phyloP scores from a whole-genome alignment of 2,797 vertebrate genomes.

The Orientallactaga sibirica region DNA sequence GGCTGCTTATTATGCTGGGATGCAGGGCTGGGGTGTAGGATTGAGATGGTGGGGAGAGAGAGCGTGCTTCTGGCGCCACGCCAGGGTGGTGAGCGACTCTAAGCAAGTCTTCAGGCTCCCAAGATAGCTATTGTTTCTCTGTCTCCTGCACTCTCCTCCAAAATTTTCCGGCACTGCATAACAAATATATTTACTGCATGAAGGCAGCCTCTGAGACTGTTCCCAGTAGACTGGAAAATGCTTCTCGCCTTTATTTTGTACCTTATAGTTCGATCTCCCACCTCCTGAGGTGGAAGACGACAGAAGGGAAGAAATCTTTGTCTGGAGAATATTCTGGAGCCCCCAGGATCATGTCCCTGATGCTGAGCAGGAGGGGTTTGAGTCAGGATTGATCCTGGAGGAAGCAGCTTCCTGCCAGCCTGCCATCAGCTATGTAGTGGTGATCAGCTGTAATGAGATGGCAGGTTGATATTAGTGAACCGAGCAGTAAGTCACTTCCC shows the following conservation, averaged over 20 bases:
- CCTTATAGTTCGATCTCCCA: not conserved
- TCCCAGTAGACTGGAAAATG: slow-evolving; percentile 72
- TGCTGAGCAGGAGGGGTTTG: slow-evolving; percentile 73
- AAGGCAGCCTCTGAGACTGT: slow-evolving; percentile 53
- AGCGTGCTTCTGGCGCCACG: slow-evolving; percentile 46
- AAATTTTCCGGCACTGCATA: slow-evolving; percentile 60
- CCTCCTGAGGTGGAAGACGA: not conserved
- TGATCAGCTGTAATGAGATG: slow-evolving; percentile 86
- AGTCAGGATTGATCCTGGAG: slow-evolving; percentile 78
- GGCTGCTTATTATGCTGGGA: slow-evolving; percentile 83
- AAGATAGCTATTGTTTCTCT: slow-evolving; percentile 74
- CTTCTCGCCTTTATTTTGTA: slow-evolving; percentile 53
- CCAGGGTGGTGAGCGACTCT: slow-evolving; percentile 50
- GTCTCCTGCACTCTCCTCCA: slow-evolving; percentile 60
- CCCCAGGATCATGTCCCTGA: slow-evolving; percentile 76
- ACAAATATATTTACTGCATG: slow-evolving; percentile 55
- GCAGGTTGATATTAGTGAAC: slow-evolving; percentile 81
- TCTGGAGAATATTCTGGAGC: slow-evolving; percentile 71
- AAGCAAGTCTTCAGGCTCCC: slow-evolving; percentile 76
- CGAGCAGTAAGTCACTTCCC: slow-evolving; percentile 86
- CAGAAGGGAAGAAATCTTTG: not conserved
- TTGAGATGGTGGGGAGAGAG: slow-evolving; percentile 54
- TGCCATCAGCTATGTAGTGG: slow-evolving; percentile 71
- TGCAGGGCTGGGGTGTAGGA: slow-evolving; percentile 37
- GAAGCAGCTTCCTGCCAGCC: slow-evolving; percentile 78